These are phyloP conservation scores for Cremastobaeus sp. DNA, from an alignment of 2,888 invertebrate genomes.

Conservation along the genomic window DNA sequence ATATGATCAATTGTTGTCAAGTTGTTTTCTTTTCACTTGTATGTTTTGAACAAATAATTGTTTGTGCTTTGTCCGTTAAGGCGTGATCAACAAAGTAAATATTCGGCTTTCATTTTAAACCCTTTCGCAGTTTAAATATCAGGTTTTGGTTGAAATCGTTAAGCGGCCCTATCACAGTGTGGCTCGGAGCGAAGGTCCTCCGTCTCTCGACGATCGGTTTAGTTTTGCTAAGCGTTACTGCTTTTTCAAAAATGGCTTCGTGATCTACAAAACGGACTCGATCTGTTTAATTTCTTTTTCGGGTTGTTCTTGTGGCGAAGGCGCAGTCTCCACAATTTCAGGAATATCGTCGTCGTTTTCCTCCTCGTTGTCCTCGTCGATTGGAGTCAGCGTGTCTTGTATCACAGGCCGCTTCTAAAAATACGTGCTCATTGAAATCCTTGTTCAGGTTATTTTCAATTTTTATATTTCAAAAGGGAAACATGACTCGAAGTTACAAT, in stretches of 20 bases:
- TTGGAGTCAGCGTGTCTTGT: conserved; percentile 87
- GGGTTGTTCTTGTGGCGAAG: conserved; percentile 78
- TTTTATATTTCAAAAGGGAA: neutral
- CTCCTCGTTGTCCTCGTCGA: conserved; percentile 86
- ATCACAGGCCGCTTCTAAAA: conserved; percentile 82
- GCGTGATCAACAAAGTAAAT: conserved; percentile 63
- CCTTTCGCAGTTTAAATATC: conserved; percentile 58
- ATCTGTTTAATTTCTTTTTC: conserved; percentile 83
- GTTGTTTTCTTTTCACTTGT: neutral
- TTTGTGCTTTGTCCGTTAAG: conserved; percentile 70
- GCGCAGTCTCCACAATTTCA: conserved; percentile 88
- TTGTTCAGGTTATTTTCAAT: neutral
- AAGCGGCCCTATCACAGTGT: conserved; percentile 74
- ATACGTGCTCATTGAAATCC: neutral
- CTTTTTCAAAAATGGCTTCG: conserved; percentile 11
- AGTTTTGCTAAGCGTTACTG: conserved; percentile 21
- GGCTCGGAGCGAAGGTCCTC: conserved; percentile 74
- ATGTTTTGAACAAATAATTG: conserved; percentile 61
- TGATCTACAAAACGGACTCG: conserved; percentile 85
- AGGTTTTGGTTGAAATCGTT: conserved; percentile 59
- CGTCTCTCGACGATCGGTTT: conserved; percentile 53
- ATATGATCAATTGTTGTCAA: conserved; percentile 5
- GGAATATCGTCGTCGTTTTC: conserved; percentile 87
- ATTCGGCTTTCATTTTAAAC: conserved; percentile 24
- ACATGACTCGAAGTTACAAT: too few species aligned